Evolutionary conservation across 1,140 invertebrate genomes (phyloP), one percentile per base, ranked within the genome.

Genomic region (Halotydeus destructor): DNA sequence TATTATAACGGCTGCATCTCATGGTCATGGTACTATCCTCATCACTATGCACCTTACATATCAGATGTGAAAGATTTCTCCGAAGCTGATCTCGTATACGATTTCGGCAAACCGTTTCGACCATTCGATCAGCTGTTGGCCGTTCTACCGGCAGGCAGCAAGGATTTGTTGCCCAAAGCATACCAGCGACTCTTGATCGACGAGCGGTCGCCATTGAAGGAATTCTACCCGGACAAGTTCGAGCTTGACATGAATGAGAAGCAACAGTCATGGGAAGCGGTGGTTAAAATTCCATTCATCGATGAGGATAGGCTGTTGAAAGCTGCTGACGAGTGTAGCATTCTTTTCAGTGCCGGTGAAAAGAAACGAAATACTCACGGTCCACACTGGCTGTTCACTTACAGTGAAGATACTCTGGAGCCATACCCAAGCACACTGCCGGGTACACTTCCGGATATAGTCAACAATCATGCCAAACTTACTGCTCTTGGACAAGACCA

Each of bases 21-120:
- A 1, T 98, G 91, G 91, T 83, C 82, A 18, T 98, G 89, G 89
- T 96, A 71, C 53, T 97, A 91, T 60, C 86, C 85, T 0, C 79
- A 83, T 54, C 88, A 97, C 59, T 97, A 96, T 61, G 79, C 88
- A 0, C 89, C 89, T 0, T 94, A 78, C 54, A 80, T 94, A 34
- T 91, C 85, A 5, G 91, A 97, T 59, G 71, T 97, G 22, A 76
- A 71, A 49, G 70, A 75, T 44, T 88, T 94, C 52, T 53, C 51
- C 24, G 39, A 64, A 43, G 55, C 67, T 53, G 52, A 60, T 23
- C 55, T 70, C 12, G 47, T 74, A 5, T 94, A 86, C 58, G 75
- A 89, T 6, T 54, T 81, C 38, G 83, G 77, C 0, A 69, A 69
- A 52, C 88, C 91, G 0, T 97, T 98, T 58, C 63, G 78, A 46